Evolutionary conservation across 1,140 invertebrate genomes (phyloP).

Genomic region (Cydia strobilella): DNA sequence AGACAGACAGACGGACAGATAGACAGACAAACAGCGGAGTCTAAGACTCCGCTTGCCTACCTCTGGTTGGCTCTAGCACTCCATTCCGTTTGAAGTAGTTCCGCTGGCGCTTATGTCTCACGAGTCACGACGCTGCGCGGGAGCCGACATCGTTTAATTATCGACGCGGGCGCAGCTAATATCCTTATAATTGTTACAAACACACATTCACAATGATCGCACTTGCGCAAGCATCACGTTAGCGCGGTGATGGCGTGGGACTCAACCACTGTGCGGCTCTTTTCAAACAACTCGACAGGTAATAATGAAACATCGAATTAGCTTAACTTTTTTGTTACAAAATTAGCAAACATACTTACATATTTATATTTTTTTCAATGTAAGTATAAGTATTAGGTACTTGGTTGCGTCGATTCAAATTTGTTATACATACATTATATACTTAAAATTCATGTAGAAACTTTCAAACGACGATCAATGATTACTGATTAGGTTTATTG

Average conservation of each 20-base stretch:
- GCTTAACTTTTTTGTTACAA: not conserved
- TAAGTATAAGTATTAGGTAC: too few species aligned
- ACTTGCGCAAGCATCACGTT: slow-evolving; percentile 14
- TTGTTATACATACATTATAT: too few species aligned
- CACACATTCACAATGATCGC: slow-evolving; percentile 1
- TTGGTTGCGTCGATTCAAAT: too few species aligned
- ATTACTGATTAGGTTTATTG: too few species aligned
- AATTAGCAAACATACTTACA: not conserved
- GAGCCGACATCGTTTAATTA: slow-evolving; percentile 37
- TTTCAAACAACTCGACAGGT: not conserved
- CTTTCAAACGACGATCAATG: too few species aligned
- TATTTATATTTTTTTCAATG: too few species aligned
- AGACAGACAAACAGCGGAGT: too few species aligned
- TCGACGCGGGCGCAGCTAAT: slow-evolving; percentile 35
- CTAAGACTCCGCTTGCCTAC: too few species aligned
- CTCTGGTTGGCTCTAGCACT: too few species aligned
- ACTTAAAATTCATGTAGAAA: too few species aligned
- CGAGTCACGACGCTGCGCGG: slow-evolving; percentile 38
- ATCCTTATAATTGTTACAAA: slow-evolving; percentile 32
- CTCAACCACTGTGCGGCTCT: not conserved
- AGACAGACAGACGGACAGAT: too few species aligned
- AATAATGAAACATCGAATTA: not conserved
- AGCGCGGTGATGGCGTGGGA: not conserved
- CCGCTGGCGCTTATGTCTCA: not conserved
- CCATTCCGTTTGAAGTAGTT: not conserved